phyloP scores from a whole-genome alignment of 2,888 invertebrate species.

The Omphaloscelis lunosa region DNA sequence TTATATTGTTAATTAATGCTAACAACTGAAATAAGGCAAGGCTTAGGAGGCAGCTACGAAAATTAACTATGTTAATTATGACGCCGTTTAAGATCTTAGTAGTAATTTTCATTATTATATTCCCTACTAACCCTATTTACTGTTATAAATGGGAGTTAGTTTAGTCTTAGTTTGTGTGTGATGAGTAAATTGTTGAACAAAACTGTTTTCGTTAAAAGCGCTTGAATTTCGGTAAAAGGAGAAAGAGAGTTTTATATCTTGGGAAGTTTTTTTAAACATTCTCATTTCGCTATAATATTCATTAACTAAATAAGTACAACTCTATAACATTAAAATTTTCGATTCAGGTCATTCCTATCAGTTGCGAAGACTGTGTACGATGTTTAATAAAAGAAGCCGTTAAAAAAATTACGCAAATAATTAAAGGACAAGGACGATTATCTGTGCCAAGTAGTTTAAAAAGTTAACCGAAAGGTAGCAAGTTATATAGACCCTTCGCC shows the following conservation, averaged over 20 bases:
- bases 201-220: constrained; percentile 11
- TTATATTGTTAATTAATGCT: constrained; percentile 70
- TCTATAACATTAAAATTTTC: too few relatives aligned
- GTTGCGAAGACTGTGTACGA: not conserved
- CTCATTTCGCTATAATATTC: not conserved
- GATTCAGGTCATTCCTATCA: too few relatives aligned
- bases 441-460: not conserved
- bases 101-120: constrained; percentile 35
- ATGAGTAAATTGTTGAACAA: not conserved
- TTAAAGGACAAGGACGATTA: not conserved
- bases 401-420: not conserved
- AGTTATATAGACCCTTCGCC: not conserved
- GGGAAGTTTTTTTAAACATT: not conserved
- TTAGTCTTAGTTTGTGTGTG: constrained; percentile 11
- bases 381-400: not conserved
- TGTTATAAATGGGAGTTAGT: constrained; percentile 33
- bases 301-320: not conserved
- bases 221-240: not conserved
- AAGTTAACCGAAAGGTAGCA: not conserved
- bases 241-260: not conserved
- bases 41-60: constrained; percentile 26
- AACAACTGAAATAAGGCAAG: constrained; percentile 59
- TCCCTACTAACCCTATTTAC: constrained; percentile 32
- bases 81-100: constrained; percentile 37
- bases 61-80: constrained; percentile 52